Base-by-base conservation (phyloP, 2,113 vertebrate genomes). In the Poeciliopsis occidentalis region DNA sequence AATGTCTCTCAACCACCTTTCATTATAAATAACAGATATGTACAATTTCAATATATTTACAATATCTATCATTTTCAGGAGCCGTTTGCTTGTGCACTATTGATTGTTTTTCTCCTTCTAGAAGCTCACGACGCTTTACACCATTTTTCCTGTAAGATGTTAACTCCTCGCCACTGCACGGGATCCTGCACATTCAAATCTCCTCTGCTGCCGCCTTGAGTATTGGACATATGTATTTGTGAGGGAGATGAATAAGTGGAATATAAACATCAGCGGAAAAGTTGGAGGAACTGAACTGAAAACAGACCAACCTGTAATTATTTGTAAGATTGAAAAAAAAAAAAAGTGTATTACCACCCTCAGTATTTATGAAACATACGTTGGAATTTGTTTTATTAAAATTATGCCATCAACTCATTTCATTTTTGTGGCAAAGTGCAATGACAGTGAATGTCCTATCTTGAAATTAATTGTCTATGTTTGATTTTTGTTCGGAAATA, bases 101-200 rank as follows among this genome's bases (percentile, higher is more conserved):
- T 93, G 80, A 93, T 90, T 73, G 81, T 83, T 78, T 67, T 34
- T 88, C 64, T 86, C 90, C 93, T 92, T 91, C 86, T 93, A 98
- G 96, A 97, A 95, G 96, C 97, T 90, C 96, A 97, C 93, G 96
- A 98, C 92, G 96, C 97, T 80, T 95, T 98, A 69, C 96, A 98
- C 85, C 96, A 98, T 93, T 98, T 98, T 93, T 98, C 96, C 76
- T 98, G 96, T 93, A 97, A 99, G 92, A 99, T 99, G 97, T 92
- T 97, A 93, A 98, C 96, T 71, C 97, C 96, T 67, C 96, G 97
- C 78, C 97, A 98, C 94, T 98, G 97, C 94, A 95, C 91, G 1
- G 97, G 96, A 73, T 96, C 95, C 93, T 99, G 97, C 93, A 96
- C 96, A 90, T 98, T 96, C 95, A 99, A 98, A 83, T 95, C 96